A percentile compares a stretch with the other conserved stretches of the same genome.
phyloP scores from a whole-genome alignment of 2,797 vertebrate species.

The Gadopsis marmoratus region DNA sequence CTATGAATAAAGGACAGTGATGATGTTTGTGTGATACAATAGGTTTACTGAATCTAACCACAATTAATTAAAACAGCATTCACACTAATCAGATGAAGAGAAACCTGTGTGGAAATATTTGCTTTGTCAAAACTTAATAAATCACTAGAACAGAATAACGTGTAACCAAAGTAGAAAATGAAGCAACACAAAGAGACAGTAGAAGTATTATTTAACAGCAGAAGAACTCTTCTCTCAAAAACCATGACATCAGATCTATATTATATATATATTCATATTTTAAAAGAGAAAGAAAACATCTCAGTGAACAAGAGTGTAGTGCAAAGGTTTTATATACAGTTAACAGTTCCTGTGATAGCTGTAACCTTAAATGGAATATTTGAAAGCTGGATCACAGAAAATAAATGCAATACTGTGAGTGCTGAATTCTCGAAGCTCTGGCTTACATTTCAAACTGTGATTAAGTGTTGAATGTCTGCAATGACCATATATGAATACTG shows the following conservation, averaged over 20 bases:
- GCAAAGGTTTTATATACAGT: not conserved
- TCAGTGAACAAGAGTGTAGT: not conserved
- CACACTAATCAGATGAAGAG: not conserved
- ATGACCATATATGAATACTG: slow-evolving; percentile 70
- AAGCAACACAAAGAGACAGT: slow-evolving; percentile 46
- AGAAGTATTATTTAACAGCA: slow-evolving; percentile 46
- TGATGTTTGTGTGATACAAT: not conserved
- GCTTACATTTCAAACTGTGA: slow-evolving; percentile 75
- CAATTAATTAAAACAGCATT: not conserved
- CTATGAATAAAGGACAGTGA: not conserved
- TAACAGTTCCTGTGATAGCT: not conserved
- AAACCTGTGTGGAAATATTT: not conserved
- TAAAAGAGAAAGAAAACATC: slow-evolving; percentile 25
- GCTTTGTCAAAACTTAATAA: not conserved
- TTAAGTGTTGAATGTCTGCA: slow-evolving; percentile 58
- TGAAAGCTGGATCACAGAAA: slow-evolving; percentile 39
- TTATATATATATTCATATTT: not conserved
- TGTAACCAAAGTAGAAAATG: slow-evolving; percentile 43
- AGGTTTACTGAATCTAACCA: not conserved
- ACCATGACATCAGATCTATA: slow-evolving; percentile 18
- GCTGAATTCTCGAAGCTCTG: slow-evolving; percentile 26
- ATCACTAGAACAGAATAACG: not conserved
- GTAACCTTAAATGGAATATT: slow-evolving; percentile 66
- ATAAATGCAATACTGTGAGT: slow-evolving; percentile 11
- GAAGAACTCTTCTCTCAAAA: not conserved